Evolutionary conservation across 2,113 vertebrate genomes (phyloP).

Genomic region (Lycocorax pyrrhopterus): DNA sequence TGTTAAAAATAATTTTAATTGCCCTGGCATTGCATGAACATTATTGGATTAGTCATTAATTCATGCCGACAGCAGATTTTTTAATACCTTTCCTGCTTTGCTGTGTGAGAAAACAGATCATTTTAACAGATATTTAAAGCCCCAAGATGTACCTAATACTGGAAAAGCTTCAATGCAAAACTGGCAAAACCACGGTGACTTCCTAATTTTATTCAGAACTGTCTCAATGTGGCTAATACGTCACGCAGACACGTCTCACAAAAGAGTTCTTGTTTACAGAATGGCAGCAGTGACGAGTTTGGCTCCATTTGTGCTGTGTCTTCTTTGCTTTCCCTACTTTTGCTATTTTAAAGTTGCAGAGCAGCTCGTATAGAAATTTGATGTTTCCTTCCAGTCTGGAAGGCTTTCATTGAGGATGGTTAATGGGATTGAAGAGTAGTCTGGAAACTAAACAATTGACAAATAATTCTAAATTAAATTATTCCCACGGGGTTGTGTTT

Average conservation of each 20-base stretch:
- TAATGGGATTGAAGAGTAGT: background rate
- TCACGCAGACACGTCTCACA: background rate
- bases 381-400: background rate
- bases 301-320: background rate
- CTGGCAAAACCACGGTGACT: background rate
- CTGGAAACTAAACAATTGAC: background rate
- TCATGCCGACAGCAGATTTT: background rate
- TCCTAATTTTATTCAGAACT: background rate
- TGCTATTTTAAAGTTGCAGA: background rate
- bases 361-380: background rate
- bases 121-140: slow-evolving; percentile 24
- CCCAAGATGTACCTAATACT: background rate
- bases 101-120: background rate
- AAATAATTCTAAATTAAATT: background rate
- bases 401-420: background rate
- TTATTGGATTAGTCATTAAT: slow-evolving; percentile 22
- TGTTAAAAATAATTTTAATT: slow-evolving; percentile 31
- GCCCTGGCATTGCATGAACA: background rate
- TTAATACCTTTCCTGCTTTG: slow-evolving; percentile 4
- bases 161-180: background rate
- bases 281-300: background rate
- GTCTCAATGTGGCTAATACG: accelerated
- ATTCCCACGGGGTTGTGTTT: background rate
- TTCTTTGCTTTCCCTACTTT: background rate
- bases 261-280: background rate